A percentile compares a stretch with the other conserved stretches of the same genome.
These are phyloP conservation scores for Eupsittula cactorum DNA, from an alignment of 2,113 vertebrate genomes.

Conservation along the genomic window DNA sequence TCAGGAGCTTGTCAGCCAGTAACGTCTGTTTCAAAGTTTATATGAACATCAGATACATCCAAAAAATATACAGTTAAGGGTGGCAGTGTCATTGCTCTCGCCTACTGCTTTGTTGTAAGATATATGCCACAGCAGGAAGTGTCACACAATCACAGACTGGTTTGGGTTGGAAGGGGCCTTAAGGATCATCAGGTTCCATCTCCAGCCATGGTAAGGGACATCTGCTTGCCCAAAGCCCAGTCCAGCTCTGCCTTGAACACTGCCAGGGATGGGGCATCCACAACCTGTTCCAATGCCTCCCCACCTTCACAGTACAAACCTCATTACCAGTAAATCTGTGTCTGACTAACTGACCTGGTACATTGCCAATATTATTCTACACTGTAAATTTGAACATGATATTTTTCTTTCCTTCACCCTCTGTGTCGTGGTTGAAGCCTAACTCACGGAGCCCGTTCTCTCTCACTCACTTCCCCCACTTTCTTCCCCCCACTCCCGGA, in stretches of 20 bases:
- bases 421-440: background rate
- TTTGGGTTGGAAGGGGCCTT: background rate
- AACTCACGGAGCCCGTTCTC: too few species aligned
- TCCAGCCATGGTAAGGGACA: background rate
- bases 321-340: background rate
- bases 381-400: background rate
- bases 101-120: background rate
- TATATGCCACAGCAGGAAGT: background rate
- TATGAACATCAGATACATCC: background rate
- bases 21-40: background rate
- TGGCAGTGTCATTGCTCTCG: background rate
- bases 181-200: background rate
- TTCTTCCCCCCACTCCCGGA: too few species aligned
- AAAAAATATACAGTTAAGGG: background rate
- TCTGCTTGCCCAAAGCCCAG: background rate
- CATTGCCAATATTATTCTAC: background rate
- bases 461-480: too few species aligned
- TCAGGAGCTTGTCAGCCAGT: background rate
- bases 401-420: background rate
- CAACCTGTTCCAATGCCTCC: background rate
- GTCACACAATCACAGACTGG: background rate
- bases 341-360: background rate
- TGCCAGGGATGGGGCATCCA: background rate
- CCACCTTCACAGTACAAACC: background rate
- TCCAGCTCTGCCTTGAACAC: background rate